Evolutionary conservation across 2,113 vertebrate genomes (phyloP).

Genomic region (Ctenodactylus gundi): DNA sequence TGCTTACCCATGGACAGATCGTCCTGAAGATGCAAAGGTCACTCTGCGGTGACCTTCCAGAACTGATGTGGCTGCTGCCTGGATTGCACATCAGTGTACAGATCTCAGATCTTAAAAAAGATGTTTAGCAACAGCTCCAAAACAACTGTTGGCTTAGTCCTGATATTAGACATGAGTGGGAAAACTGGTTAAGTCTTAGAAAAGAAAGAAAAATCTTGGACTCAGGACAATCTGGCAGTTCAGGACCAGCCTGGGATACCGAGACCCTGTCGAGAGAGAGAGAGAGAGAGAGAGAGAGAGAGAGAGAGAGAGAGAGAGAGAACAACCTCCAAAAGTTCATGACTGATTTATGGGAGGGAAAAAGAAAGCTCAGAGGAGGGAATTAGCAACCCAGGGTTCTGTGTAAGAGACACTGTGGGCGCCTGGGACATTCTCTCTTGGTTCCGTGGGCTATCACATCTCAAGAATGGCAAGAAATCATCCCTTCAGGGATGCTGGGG

Average conservation of each 20-base stretch:
- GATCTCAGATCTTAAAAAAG: not conserved
- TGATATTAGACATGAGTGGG: not conserved
- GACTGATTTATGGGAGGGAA: fast-evolving
- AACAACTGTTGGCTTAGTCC: not conserved
- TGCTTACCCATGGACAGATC: not conserved
- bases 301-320: no score
- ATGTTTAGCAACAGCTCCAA: not conserved
- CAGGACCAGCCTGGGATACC: no score
- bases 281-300: no score
- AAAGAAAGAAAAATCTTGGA: fast-evolving
- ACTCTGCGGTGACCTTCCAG: not conserved
- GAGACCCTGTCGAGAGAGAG: no score
- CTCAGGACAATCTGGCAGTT: no score
- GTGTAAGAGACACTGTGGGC: not conserved
- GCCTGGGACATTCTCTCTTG: no score
- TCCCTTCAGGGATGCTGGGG: not conserved
- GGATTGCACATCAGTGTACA: not conserved
- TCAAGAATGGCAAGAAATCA: not conserved
- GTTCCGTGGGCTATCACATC: no score
- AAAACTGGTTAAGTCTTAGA: not conserved
- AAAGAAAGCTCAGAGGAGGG: not conserved
- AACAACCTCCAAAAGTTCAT: not conserved
- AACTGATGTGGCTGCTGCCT: not conserved
- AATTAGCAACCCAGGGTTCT: not conserved
- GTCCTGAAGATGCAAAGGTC: not conserved